Base-by-base conservation (phyloP, 2,888 invertebrate genomes). In the Plutella xylostella region DNA sequence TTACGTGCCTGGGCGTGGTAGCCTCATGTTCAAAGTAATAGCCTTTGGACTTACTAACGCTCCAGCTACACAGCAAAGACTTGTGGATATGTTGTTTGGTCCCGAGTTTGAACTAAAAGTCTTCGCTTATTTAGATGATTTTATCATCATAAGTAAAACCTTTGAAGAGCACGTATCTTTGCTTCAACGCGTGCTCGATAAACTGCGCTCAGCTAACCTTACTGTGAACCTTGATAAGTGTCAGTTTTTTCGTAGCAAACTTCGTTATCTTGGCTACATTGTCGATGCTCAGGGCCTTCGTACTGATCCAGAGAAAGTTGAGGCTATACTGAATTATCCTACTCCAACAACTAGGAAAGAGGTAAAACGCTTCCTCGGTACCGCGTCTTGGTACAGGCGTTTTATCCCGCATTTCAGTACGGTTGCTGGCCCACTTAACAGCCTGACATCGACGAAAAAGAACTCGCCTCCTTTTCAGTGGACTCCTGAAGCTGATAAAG, bases 221-320 rank as follows among this genome's bases (percentile, higher is more conserved):
- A 52, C 56, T 4, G 42, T 54, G 19, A 54, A 52, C 25, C 19
- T 50, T 1, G 34, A 45, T n/a, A 56, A 57, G 33, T 42, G 33
- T 18, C 5, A 40, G 9, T 48, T 46, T 14, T 46, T 46, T n/a
- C 18, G 37, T 2, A 31, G 30, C 2, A 11, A 45, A 28, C 25
- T 47, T 9, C 41, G 37, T 5, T 49, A 49, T 21, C 22, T 49
- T 14, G 49, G 49, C 11, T 49, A 47, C 35, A 19, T 56, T 4
- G 58, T 75, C 0, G 58, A 62, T 45, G 15, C 28, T 2, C 22
- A 50, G 0, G 58, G 61, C 3, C 34, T 61, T 1, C 52, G 50
- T 5, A 51, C 56, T 1, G 56, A 61, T 22, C 57, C 58, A 4
- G 54, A 48, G 7, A 58, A 61, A 30, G 52, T 57, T 0, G 31